Percentiles rank a stretch among this genome's conserved stretches.
These are phyloP conservation scores for Isaurus tuberculatus DNA, from an alignment of 92 coral and sea anemone genomes.

Conservation along the genomic window DNA sequence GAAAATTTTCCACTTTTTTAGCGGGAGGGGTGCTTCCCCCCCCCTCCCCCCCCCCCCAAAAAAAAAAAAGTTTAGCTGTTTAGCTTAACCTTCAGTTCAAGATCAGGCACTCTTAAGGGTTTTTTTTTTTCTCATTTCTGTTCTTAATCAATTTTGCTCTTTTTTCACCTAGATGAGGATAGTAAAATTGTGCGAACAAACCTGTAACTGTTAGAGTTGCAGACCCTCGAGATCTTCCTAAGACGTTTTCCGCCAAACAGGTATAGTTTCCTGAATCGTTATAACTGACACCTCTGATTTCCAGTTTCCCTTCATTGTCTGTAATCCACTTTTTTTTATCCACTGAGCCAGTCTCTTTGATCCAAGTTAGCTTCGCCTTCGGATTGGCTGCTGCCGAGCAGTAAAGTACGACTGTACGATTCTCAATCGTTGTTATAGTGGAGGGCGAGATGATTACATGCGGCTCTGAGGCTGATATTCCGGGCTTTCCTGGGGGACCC, in stretches of 20 bases:
- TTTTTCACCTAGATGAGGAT: too few species aligned
- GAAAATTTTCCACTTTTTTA: too few species aligned
- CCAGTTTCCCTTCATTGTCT: constrained; percentile 4
- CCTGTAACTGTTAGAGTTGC: neutral
- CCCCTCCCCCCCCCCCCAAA: too few species aligned
- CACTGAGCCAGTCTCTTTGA: neutral
- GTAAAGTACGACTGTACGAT: neutral
- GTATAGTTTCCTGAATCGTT: constrained; percentile 5
- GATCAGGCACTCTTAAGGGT: too few species aligned
- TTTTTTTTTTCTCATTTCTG: too few species aligned
- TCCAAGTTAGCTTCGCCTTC: neutral
- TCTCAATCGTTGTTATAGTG: neutral
- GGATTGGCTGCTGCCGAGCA: neutral
- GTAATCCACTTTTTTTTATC: neutral
- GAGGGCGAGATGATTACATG: neutral
- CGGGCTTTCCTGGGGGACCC: neutral
- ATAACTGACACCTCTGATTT: neutral
- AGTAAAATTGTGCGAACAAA: neutral
- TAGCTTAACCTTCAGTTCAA: too few species aligned
- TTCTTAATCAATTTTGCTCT: too few species aligned
- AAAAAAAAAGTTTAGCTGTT: too few species aligned
- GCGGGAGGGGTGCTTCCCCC: too few species aligned
- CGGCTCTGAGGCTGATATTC: neutral
- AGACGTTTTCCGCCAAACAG: constrained; percentile 11
- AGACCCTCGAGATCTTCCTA: constrained; percentile 2